A percentile compares a stretch with the other conserved stretches of the same genome.
phyloP scores from a whole-genome alignment of 2,797 vertebrate genomes.

The Simalia tracyae region DNA sequence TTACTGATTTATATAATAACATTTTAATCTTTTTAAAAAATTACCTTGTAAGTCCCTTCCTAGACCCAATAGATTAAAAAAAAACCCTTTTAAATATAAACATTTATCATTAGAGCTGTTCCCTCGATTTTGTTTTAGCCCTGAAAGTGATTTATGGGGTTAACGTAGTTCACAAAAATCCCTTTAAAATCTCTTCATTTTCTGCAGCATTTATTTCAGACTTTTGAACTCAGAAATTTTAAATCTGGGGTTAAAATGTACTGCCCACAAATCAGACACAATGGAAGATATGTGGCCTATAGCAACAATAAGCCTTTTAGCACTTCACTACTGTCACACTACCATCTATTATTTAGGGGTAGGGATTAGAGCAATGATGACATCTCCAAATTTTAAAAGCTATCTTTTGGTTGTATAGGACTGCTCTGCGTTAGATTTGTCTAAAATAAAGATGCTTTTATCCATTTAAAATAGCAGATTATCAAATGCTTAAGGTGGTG shows the following conservation, averaged over 20 bases:
- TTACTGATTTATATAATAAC: background rate
- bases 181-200: conserved; percentile 19
- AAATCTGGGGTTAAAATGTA: conserved; percentile 40
- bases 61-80: background rate
- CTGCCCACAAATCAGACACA: conserved; percentile 15
- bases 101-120: conserved; percentile 40
- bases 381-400: background rate
- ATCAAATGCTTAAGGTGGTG: background rate
- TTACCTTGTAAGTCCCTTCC: background rate
- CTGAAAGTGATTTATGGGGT: conserved; percentile 49
- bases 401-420: conserved; percentile 36
- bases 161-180: conserved; percentile 33
- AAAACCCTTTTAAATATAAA: background rate
- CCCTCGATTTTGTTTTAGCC: conserved; percentile 42
- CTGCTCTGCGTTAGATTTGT: background rate
- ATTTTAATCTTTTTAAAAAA: background rate
- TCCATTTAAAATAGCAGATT: conserved; percentile 8
- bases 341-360: background rate
- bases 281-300: background rate
- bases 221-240: conserved; percentile 31
- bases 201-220: conserved; percentile 37
- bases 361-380: conserved; percentile 17
- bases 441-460: background rate
- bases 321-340: background rate
- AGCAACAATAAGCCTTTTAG: conserved; percentile 8